These are phyloP conservation scores for Eurosta solidaginis DNA, from an alignment of 1,140 invertebrate species.

Conservation along the genomic window DNA sequence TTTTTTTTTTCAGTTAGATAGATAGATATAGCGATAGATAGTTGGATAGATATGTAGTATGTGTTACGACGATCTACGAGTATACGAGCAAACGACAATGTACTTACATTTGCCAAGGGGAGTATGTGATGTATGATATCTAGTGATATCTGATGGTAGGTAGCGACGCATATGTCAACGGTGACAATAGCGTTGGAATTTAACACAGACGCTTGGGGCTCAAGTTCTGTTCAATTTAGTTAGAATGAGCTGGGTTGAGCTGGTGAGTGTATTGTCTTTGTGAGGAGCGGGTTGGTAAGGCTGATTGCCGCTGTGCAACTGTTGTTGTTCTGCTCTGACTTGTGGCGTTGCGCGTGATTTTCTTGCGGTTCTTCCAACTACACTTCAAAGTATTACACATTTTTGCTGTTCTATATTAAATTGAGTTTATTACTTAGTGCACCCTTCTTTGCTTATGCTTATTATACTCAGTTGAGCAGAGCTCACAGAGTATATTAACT, in stretches of 20 bases:
- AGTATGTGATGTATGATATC: slow-evolving; percentile 8
- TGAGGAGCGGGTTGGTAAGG: neutral
- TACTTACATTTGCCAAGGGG: neutral
- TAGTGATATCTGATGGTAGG: slow-evolving; percentile 5
- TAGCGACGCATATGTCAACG: slow-evolving; percentile 12
- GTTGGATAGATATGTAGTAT: slow-evolving; percentile 7
- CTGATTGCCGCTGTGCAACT: neutral
- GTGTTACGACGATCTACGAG: neutral
- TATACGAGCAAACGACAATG: neutral
- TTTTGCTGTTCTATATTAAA: neutral
- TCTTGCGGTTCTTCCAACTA: neutral
- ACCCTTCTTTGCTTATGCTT: too few species aligned
- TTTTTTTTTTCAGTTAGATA: too few species aligned
- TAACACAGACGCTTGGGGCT: neutral
- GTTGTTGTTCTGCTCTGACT: neutral
- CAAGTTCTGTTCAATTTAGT: neutral
- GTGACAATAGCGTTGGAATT: slow-evolving; percentile 13
- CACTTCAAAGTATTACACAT: slow-evolving; percentile 4
- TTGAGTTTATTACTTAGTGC: neutral
- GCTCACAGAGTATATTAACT: too few species aligned
- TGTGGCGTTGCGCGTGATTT: slow-evolving; percentile 21
- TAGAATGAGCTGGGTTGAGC: neutral
- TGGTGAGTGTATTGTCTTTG: neutral
- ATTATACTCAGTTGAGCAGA: too few species aligned
- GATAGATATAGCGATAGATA: too few species aligned